Conservation (phyloP, 1,140 invertebrate genomes). For the Magallana ariakensis region DNA sequence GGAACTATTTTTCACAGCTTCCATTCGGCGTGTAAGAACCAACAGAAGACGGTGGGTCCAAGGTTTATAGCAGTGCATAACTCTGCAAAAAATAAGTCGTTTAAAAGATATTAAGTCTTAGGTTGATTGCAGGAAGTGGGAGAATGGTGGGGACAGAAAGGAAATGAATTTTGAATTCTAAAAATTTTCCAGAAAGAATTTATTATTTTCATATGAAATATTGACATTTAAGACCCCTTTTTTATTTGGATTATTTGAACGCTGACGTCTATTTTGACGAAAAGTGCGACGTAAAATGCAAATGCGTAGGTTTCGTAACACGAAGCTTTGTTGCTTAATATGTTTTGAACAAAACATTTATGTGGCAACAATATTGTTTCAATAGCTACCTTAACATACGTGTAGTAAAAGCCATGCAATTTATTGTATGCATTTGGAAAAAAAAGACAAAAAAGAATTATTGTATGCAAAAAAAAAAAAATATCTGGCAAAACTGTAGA, state of each 20-base stretch:
- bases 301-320: not conserved
- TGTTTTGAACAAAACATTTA: too few species aligned
- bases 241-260: not conserved
- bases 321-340: not conserved
- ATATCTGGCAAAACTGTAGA: too few species aligned
- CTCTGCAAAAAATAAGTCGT: slow-evolving; percentile 24
- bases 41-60: not conserved
- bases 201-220: not conserved
- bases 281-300: not conserved
- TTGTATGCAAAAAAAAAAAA: too few species aligned
- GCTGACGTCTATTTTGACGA: not conserved
- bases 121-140: slow-evolving; percentile 32
- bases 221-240: slow-evolving; percentile 1
- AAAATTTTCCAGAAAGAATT: slow-evolving; percentile 25
- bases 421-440: too few species aligned
- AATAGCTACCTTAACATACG: too few species aligned
- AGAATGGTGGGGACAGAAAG: slow-evolving; percentile 2
- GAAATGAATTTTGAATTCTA: slow-evolving; percentile 27
- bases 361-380: too few species aligned
- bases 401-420: too few species aligned
- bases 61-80: slow-evolving; percentile 27
- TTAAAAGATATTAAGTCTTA: slow-evolving; percentile 32
- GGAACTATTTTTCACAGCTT: slow-evolving; percentile 31
- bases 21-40: not conserved
- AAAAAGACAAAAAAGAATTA: too few species aligned